Evolutionary conservation across 2,797 vertebrate genomes (phyloP).

Genomic region (Buphagus erythrorhynchus): DNA sequence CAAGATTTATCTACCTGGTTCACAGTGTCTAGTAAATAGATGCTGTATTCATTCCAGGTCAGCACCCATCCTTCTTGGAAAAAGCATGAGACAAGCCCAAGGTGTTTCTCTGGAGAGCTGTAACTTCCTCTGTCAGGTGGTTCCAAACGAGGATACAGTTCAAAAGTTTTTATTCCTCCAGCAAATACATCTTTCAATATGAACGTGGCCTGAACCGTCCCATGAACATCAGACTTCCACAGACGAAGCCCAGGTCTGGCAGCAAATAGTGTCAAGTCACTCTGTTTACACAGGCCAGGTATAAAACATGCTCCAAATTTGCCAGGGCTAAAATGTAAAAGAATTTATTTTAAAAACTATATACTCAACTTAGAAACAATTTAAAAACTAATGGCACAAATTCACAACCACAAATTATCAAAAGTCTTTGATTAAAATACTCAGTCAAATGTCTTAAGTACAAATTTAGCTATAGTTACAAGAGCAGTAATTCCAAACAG

Average conservation of each 20-base stretch:
- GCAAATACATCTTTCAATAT: conserved; percentile 88
- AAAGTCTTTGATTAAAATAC: neutral
- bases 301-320: conserved; percentile 94
- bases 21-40: conserved; percentile 90
- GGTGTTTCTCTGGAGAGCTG: conserved; percentile 84
- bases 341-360: neutral
- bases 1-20: conserved; percentile 82
- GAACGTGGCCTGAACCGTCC: conserved; percentile 89
- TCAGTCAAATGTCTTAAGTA: neutral
- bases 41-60: conserved; percentile 96
- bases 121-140: conserved; percentile 72
- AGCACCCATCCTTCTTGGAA: conserved; percentile 91
- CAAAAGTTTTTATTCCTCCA: conserved; percentile 84
- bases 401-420: neutral
- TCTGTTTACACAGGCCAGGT: conserved; percentile 95
- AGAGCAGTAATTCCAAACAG: neutral
- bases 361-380: neutral
- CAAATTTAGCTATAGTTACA: neutral
- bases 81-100: conserved; percentile 91
- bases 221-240: conserved; percentile 89
- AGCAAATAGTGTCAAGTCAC: conserved; percentile 89
- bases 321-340: conserved; percentile 81
- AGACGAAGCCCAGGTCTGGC: conserved; percentile 91
- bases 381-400: neutral
- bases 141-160: conserved; percentile 87